Evolutionary conservation across 1,140 invertebrate species (phyloP), one percentile per base, ranked within the genome.

Genomic region (Anadara kagoshimensis): DNA sequence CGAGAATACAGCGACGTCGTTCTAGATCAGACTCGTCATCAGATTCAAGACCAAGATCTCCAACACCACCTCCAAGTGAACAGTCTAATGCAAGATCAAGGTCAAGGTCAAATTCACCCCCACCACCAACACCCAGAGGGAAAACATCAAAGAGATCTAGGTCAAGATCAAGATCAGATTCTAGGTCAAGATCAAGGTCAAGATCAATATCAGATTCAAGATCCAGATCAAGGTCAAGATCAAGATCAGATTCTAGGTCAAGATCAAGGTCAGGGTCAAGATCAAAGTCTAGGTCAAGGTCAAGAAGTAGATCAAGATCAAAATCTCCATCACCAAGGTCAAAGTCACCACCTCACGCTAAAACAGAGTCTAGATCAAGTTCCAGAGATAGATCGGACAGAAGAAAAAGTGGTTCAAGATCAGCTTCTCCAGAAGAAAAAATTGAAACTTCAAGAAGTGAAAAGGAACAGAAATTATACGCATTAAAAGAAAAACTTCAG

Each of bases 11-110:
- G 29, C 2, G 49, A 45, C 68, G 58, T 51, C 67, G 64, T 18
- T 68, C 70, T 26, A 77, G 75, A 45, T 77, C 77, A 71, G 66
- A 58, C 54, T 78, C 79, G 54, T 20, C 49, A 26, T 49, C 59
- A 56, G 7, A 29, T 20, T 56, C 56, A 61, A 73, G 70, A 14
- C 69, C 72, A 64, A 62, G 67, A 44, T 66, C 69, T n/a, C 53
- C 43, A n/a, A 45, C 43, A 44, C 36, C 14, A 44, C 47, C 16
- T 7, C 51, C 20, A 41, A 18, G 14, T 29, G 66, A 45, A 14
- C 18, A 22, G 12, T 22, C 22, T n/a, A 7, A 57, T 16, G 14
- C 20, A 14, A 47, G 43, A 45, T 45, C 26, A 22, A 61, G 26
- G n/a, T 67, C 71, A 43, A 73, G 71, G 22, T 73, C 71, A 61